phyloP scores from a whole-genome alignment of 1,140 invertebrate genomes.

The Zaprionus capensis region DNA sequence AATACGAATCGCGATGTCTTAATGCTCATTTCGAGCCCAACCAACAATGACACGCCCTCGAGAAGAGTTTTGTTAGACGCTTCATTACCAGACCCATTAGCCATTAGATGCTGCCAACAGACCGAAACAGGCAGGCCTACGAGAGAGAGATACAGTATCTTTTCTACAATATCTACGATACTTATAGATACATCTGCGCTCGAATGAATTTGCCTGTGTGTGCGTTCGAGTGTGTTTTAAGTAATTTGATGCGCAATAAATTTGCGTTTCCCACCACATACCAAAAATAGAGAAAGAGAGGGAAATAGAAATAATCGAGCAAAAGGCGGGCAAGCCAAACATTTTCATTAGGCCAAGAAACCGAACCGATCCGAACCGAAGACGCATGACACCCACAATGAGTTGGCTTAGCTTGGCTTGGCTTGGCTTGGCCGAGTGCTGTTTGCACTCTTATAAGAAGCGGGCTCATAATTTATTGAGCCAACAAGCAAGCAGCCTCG shows the following conservation, averaged over 20 bases:
- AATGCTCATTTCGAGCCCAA: conserved; percentile 15
- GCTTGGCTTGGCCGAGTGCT: conserved; percentile 16
- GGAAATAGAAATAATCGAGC: conserved; percentile 20
- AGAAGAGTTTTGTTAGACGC: conserved; percentile 38
- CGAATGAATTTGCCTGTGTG: conserved; percentile 6
- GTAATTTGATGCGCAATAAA: conserved; percentile 80
- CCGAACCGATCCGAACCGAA: conserved; percentile 23
- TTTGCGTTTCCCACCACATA: conserved; percentile 61
- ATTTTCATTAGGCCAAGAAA: conserved; percentile 69
- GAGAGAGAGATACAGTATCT: background rate
- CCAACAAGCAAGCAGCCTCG: conserved; percentile 48
- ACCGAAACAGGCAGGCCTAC: conserved; percentile 2
- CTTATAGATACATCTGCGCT: background rate
- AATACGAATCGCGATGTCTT: conserved; percentile 20
- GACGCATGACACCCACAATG: conserved; percentile 72
- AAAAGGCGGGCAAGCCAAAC: conserved; percentile 51
- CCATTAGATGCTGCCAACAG: conserved; percentile 37
- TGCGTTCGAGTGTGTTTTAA: conserved; percentile 48
- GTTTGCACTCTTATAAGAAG: conserved; percentile 72
- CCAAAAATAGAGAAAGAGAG: conserved; percentile 14
- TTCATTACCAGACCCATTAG: conserved; percentile 42
- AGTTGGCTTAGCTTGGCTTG: conserved; percentile 1
- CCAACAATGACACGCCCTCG: conserved; percentile 20
- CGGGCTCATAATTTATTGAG: conserved; percentile 75
- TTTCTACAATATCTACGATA: background rate